Evolutionary conservation across 2,888 invertebrate genomes (phyloP).

Genomic region (Dryobota labecula): DNA sequence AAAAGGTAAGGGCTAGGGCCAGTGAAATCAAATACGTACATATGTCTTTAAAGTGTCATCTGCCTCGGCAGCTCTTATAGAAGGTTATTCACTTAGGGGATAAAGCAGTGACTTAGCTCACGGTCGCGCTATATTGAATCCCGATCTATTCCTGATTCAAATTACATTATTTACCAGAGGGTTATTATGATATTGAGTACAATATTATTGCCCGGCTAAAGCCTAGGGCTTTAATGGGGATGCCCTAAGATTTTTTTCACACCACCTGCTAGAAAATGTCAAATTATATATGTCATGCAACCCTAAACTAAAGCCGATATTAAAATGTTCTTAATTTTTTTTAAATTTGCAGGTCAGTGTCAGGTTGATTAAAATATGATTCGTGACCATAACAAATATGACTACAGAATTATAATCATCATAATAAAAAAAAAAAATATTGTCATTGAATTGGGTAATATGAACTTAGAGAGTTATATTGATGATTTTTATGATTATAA

Average conservation of each 20-base stretch:
- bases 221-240: not conserved
- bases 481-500: no score
- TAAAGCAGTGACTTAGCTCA: not conserved
- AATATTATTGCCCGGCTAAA: not conserved
- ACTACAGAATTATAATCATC: no score
- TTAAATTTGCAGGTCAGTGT: no score
- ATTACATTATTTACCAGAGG: not conserved
- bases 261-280: not conserved
- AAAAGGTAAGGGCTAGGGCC: no score
- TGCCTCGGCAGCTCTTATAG: not conserved
- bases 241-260: not conserved
- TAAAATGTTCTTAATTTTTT: no score
- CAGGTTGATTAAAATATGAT: no score
- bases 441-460: no score
- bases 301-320: not conserved
- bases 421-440: no score
- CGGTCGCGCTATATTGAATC: not conserved
- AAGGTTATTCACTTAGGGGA: not conserved
- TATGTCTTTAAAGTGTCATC: not conserved
- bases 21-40: not conserved
- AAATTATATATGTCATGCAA: not conserved
- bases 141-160: not conserved
- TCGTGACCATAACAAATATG: no score
- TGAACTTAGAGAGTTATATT: no score
- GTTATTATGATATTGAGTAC: not conserved